These are phyloP conservation scores for Pinna nobilis DNA, from an alignment of 1,140 invertebrate species.

Conservation along the genomic window DNA sequence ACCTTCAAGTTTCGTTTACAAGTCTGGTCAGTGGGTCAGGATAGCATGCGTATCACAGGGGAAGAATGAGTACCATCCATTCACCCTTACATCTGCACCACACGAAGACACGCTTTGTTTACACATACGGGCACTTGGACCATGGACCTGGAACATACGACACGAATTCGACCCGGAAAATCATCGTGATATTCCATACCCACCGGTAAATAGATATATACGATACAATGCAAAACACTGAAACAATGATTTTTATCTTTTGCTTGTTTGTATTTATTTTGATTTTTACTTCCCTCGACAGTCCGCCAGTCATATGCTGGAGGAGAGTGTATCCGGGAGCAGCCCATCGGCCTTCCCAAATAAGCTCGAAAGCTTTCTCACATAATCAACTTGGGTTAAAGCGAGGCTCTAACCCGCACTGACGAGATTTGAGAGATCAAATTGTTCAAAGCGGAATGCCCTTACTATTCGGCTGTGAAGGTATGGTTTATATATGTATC, in stretches of 20 bases:
- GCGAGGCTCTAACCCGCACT: no score
- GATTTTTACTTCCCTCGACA: not conserved
- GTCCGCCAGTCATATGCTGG: not conserved
- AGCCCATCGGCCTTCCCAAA: no score
- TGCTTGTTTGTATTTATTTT: no score
- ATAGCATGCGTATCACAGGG: slow-evolving; percentile 94
- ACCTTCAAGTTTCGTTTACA: slow-evolving; percentile 96
- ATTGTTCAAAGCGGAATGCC: no score
- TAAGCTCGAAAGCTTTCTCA: no score
- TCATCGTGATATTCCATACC: slow-evolving; percentile 89
- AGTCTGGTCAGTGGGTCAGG: slow-evolving; percentile 92
- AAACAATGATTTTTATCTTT: no score
- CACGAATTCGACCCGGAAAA: slow-evolving; percentile 98
- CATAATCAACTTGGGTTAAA: no score
- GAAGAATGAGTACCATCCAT: slow-evolving; percentile 96
- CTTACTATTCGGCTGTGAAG: no score
- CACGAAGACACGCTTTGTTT: slow-evolving; percentile 98
- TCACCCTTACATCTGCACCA: slow-evolving; percentile 98
- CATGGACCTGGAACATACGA: slow-evolving; percentile 99
- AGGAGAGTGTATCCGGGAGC: no score
- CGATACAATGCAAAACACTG: no score
- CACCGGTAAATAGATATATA: slow-evolving; percentile 78
- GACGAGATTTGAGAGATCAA: no score
- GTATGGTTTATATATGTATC: no score
- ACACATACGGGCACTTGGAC: slow-evolving; percentile 93